A percentile compares a stretch with the other conserved stretches of the same genome.
These are phyloP conservation scores for Aspidoscelis tigris DNA, from an alignment of 2,113 vertebrate species.

Conservation along the genomic window DNA sequence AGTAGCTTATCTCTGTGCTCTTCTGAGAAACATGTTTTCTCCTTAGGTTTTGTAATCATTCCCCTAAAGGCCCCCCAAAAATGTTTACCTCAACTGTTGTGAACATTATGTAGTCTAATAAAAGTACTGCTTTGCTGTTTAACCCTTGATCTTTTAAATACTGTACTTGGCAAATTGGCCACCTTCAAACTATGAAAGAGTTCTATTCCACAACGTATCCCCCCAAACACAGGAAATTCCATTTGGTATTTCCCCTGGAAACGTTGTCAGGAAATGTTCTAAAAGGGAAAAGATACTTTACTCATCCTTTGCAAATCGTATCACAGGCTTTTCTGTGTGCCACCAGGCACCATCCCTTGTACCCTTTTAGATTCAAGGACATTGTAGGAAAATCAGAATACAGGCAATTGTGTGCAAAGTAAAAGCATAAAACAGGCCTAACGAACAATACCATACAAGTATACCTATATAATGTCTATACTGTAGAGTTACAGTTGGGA, in stretches of 20 bases:
- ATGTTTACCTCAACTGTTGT: neutral
- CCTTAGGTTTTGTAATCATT: neutral
- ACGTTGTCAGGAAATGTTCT: neutral
- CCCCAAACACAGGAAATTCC: conserved; percentile 18
- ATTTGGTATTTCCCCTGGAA: neutral
- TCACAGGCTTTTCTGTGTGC: conserved; percentile 55
- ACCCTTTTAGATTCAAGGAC: conserved; percentile 43
- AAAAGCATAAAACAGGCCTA: neutral
- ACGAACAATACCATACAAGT: neutral
- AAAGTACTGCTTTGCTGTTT: neutral
- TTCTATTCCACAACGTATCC: neutral
- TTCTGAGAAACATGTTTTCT: neutral
- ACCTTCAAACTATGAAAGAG: neutral
- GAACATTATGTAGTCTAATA: neutral
- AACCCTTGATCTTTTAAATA: neutral
- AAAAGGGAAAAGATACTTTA: conserved; percentile 36
- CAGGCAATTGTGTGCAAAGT: conserved; percentile 18
- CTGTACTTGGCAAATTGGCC: neutral
- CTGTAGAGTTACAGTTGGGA: neutral
- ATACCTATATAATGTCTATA: neutral
- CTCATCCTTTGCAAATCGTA: conserved; percentile 36
- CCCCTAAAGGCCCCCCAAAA: neutral
- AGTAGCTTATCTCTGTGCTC: neutral
- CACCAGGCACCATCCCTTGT: conserved; percentile 46
- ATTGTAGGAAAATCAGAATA: conserved; percentile 32